Conservation (phyloP, 2,797 vertebrate species). For the Amblyopsis hoosieri region DNA sequence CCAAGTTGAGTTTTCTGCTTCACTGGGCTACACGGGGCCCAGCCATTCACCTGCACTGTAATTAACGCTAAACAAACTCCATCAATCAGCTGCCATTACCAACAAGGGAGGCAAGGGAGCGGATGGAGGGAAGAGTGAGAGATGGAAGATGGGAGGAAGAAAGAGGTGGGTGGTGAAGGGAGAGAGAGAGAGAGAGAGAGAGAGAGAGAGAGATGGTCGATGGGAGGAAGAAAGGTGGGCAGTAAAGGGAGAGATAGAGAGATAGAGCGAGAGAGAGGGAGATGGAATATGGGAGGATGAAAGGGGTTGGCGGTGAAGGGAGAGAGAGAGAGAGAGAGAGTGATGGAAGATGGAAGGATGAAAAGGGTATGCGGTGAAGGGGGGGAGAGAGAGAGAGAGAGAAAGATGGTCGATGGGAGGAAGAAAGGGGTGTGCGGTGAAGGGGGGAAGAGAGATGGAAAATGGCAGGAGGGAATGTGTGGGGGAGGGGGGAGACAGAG, state of each 20-base stretch:
- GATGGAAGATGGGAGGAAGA: background rate
- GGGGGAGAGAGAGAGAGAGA: background rate
- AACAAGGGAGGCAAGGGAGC: constrained; percentile 30
- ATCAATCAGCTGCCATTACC: constrained; percentile 82
- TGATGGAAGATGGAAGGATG: background rate
- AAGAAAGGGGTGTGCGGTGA: constrained; percentile 5
- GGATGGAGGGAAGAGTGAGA: constrained; percentile 7
- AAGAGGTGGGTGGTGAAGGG: constrained; percentile 3
- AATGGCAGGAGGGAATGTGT: constrained; percentile 22
- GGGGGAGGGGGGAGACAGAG: constrained; percentile 29
- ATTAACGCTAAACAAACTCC: constrained; percentile 85
- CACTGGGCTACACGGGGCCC: constrained; percentile 72
- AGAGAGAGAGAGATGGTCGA: constrained; percentile 5
- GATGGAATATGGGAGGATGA: background rate
- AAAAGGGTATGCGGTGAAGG: constrained; percentile 6
- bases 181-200: background rate
- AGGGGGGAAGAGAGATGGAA: background rate
- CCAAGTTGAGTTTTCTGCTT: constrained; percentile 81
- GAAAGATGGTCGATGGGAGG: background rate
- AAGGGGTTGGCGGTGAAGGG: background rate
- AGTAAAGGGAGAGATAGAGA: background rate
- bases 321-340: too few relatives aligned
- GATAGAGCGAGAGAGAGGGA: constrained; percentile 9
- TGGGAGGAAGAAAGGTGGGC: background rate
- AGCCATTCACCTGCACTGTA: constrained; percentile 82